Percentiles rank a stretch among this genome's conserved stretches.
phyloP scores from a whole-genome alignment of 2,888 invertebrate species.

The Malthinus flaveolus region DNA sequence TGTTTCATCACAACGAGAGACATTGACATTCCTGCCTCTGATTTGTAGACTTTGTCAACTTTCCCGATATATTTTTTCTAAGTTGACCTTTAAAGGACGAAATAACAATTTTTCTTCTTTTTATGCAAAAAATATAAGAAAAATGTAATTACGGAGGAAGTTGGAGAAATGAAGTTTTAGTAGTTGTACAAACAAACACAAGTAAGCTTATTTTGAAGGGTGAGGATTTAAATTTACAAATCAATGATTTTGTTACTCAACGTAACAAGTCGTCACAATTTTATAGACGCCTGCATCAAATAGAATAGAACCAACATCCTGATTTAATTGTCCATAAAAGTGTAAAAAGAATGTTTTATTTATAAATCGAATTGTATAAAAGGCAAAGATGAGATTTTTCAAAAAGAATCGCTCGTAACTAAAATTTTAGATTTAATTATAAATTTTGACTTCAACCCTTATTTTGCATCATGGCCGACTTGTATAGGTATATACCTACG shows the following conservation, averaged over 20 bases:
- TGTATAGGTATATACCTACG: too few species aligned
- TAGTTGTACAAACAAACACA: too few species aligned
- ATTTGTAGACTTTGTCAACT: constrained; percentile 22
- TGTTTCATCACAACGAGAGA: constrained; percentile 20
- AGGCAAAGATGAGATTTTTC: neutral
- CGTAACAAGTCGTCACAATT: constrained; percentile 31
- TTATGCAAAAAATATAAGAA: neutral
- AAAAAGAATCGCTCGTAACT: neutral
- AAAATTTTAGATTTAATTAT: constrained; percentile 10
- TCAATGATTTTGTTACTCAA: constrained; percentile 28
- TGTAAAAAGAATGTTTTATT: constrained; percentile 26
- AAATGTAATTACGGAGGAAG: constrained; percentile 1
- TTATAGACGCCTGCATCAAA: constrained; percentile 30
- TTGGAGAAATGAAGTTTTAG: neutral
- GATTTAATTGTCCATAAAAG: constrained; percentile 34
- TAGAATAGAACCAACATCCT: constrained; percentile 25
- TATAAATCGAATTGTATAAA: constrained; percentile 23
- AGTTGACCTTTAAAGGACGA: constrained; percentile 3
- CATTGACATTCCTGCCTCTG: constrained; percentile 21
- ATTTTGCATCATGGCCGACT: constrained; percentile 36
- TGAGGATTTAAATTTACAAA: constrained; percentile 17
- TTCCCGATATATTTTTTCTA: constrained; percentile 17
- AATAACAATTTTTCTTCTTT: neutral
- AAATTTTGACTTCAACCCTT: constrained; percentile 19
- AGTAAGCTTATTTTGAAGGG: too few species aligned